Percentiles rank a stretch among this genome's conserved stretches.
These are phyloP conservation scores for Drosophila macrospina DNA, from an alignment of 2,888 invertebrate genomes.

Conservation along the genomic window DNA sequence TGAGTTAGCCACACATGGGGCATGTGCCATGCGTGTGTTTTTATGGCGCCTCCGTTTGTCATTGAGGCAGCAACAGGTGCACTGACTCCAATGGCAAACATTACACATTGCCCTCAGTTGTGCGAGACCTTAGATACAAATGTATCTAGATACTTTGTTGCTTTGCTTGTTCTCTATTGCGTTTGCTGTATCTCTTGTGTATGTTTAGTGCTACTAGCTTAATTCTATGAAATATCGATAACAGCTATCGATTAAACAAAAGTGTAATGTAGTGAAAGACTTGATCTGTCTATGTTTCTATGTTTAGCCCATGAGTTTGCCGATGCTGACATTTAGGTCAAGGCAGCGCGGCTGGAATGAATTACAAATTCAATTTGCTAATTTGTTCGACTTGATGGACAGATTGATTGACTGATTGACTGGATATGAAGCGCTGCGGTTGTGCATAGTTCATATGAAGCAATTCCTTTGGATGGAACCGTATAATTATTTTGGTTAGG, in stretches of 20 bases:
- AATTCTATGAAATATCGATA: neutral
- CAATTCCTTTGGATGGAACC: too few species aligned
- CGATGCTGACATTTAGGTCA: slow-evolving; percentile 9
- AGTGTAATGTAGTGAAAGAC: too few species aligned
- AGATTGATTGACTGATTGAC: slow-evolving; percentile 18
- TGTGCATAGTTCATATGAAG: slow-evolving; percentile 16
- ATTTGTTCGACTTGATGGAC: slow-evolving; percentile 8
- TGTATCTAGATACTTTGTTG: slow-evolving; percentile 1
- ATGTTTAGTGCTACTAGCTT: neutral
- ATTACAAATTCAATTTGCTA: slow-evolving; percentile 22
- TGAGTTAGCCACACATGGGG: slow-evolving; percentile 22
- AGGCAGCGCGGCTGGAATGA: slow-evolving; percentile 13
- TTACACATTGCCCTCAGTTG: neutral
- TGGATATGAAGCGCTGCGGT: neutral
- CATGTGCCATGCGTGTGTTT: slow-evolving; percentile 36
- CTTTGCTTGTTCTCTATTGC: slow-evolving; percentile 3
- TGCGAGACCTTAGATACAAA: neutral
- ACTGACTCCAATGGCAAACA: slow-evolving; percentile 36
- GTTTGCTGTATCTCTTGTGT: neutral
- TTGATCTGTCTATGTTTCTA: neutral
- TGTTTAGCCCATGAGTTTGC: neutral
- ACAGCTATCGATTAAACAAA: neutral
- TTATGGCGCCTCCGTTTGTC: slow-evolving; percentile 51
- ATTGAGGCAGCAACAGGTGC: slow-evolving; percentile 70
- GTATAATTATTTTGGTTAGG: too few species aligned